Conservation (phyloP, 1,140 invertebrate genomes). For the Bombus ignitus region DNA sequence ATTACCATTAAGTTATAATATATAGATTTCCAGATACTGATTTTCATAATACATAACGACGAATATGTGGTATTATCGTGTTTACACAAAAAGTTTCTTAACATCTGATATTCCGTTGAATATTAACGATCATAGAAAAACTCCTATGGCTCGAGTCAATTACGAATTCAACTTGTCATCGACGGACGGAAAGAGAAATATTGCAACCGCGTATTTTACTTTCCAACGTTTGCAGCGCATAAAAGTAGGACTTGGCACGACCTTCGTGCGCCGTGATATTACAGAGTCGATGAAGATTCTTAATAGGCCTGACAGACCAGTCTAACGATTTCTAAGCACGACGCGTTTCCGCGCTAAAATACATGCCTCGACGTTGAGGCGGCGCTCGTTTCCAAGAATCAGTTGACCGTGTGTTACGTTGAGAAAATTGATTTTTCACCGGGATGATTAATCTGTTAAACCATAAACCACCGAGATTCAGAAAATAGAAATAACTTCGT, state of each 20-base stretch:
- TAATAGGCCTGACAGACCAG: slow-evolving; percentile 5
- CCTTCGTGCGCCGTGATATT: slow-evolving; percentile 25
- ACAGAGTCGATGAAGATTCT: slow-evolving; percentile 33
- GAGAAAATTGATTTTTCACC: slow-evolving; percentile 33
- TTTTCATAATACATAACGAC: no score
- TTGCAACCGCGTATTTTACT: slow-evolving; percentile 15
- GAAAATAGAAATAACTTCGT: slow-evolving; percentile 14
- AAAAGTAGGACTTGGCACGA: slow-evolving; percentile 37
- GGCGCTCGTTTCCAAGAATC: slow-evolving; percentile 36
- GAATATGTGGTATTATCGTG: no score
- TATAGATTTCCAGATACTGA: no score
- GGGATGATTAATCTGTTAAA: slow-evolving; percentile 39
- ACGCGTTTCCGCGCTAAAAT: neutral
- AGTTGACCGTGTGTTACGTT: neutral
- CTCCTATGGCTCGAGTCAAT: neutral
- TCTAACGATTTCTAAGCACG: slow-evolving; percentile 33
- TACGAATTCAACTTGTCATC: neutral
- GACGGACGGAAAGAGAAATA: neutral
- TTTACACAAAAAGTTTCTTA: no score
- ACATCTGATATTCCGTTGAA: neutral
- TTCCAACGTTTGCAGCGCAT: slow-evolving; percentile 18
- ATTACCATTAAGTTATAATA: no score
- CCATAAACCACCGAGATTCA: neutral
- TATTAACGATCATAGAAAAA: neutral
- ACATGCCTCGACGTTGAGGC: no score